Conservation (phyloP, 2,113 vertebrate genomes). For the Dicaeum eximium region DNA sequence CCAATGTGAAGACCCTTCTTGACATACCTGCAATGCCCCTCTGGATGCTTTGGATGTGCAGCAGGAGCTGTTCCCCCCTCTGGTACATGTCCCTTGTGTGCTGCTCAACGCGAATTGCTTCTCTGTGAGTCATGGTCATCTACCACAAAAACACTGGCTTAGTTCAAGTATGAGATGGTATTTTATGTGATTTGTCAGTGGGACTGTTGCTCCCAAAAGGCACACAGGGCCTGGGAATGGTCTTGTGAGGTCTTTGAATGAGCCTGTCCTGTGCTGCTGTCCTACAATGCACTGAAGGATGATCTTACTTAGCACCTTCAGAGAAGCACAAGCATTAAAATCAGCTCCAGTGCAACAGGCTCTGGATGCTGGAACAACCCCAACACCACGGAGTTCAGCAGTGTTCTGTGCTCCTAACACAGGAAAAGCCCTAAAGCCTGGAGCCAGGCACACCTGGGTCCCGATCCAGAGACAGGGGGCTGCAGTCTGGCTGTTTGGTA, state of each 20-base stretch:
- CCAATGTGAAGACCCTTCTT: not conserved
- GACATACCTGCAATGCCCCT: constrained; percentile 57
- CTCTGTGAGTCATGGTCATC: constrained; percentile 63
- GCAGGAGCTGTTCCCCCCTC: constrained; percentile 74
- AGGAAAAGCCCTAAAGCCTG: not conserved
- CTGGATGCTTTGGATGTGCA: constrained; percentile 67
- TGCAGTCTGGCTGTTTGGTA: not conserved
- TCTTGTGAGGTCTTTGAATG: not conserved
- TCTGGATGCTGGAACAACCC: not conserved
- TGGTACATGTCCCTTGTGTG: constrained; percentile 60
- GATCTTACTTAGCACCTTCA: not conserved
- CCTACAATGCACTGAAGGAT: not conserved
- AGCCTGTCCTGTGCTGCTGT: not conserved
- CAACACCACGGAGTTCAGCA: not conserved
- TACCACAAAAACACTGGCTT: constrained; percentile 30
- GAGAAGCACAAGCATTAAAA: not conserved
- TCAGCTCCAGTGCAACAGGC: not conserved
- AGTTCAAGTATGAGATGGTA: not conserved
- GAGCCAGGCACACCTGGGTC: not conserved
- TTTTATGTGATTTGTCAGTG: not conserved
- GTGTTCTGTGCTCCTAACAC: not conserved
- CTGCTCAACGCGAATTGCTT: constrained; percentile 41
- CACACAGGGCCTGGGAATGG: not conserved
- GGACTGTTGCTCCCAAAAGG: not conserved
- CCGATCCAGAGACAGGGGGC: not conserved